A percentile compares a stretch with the other conserved stretches of the same genome.
Evolutionary conservation across 2,797 vertebrate genomes (phyloP).

Genomic region (Tangara arthus): DNA sequence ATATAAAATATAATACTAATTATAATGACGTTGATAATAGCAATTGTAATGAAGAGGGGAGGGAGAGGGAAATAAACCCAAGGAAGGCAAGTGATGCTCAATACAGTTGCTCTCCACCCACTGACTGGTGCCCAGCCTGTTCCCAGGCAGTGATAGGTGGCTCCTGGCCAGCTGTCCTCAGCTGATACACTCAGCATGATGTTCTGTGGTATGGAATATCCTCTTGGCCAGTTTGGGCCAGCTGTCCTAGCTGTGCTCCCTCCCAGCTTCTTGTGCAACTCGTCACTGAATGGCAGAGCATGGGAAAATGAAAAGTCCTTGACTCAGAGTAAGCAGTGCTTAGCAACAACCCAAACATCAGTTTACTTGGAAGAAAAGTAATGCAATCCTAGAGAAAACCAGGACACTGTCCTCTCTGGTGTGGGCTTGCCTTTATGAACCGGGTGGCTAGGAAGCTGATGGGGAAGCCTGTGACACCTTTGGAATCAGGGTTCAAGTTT

Average conservation of each 20-base stretch:
- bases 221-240: background rate
- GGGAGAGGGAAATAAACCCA: background rate
- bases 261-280: background rate
- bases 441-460: background rate
- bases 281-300: background rate
- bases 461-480: rapidly evolving
- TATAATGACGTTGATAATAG: background rate
- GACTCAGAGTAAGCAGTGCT: background rate
- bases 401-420: background rate
- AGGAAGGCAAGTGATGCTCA: background rate
- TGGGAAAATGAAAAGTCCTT: background rate
- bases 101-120: background rate
- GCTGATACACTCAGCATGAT: background rate
- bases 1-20: background rate
- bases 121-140: background rate
- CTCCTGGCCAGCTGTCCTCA: background rate
- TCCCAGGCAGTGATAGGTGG: background rate
- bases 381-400: rapidly evolving
- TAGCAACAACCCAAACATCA: background rate
- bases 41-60: background rate
- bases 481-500: background rate
- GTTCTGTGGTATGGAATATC: background rate
- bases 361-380: background rate
- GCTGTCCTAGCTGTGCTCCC: background rate
- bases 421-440: background rate